Base-by-base conservation (phyloP, 2,113 vertebrate genomes). In the Orycteropus afer region DNA sequence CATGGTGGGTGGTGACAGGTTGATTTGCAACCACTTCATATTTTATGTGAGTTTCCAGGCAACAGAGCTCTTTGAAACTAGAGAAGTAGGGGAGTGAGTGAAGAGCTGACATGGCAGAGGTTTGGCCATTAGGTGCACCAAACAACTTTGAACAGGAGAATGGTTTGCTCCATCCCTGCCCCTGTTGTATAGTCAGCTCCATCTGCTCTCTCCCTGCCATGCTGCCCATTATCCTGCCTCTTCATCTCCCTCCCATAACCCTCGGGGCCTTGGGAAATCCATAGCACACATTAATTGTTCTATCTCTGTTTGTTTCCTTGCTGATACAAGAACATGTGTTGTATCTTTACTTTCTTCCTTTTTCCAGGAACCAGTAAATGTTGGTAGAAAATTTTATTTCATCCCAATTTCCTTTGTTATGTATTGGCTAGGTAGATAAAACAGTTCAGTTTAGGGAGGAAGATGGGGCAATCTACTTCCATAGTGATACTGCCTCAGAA, bases 31-130 rank as follows among this genome's bases (percentile, higher is more conserved):
- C 77, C 42, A 51, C 82, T 93, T 79, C 65, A 88, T 34, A 32
- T 67, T 93, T 76, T 74, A 73, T 91, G 40, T 94, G 84, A 55
- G 84, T 95, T 96, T 95, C 94, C 40, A 97, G 85, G 93, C 81
- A 94, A 97, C 94, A 84, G 78, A 74, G 86, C 47, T 96, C n/a
- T 69, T 49, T 61, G 63, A 90, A 97, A 86, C 81, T 59, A 22
- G 42, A 89, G 69, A 92, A 57, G 29, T 27, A 51, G 63, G 51
- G 27, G 65, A 53, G 45, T 82, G 61, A 93, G 61, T 63, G 86
- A 83, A 14, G 27, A 74, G 34, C 22, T 14, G 13, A 73, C 45
- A 23, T 18, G 55, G 29, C 47, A 27, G 47, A 27, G 47, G 32
- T 65, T 94, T 27, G 18, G 37, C 34, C 49, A 2, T 8, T 49